Base-by-base conservation (phyloP, 2,888 invertebrate species). In the Orthosia gracilis region DNA sequence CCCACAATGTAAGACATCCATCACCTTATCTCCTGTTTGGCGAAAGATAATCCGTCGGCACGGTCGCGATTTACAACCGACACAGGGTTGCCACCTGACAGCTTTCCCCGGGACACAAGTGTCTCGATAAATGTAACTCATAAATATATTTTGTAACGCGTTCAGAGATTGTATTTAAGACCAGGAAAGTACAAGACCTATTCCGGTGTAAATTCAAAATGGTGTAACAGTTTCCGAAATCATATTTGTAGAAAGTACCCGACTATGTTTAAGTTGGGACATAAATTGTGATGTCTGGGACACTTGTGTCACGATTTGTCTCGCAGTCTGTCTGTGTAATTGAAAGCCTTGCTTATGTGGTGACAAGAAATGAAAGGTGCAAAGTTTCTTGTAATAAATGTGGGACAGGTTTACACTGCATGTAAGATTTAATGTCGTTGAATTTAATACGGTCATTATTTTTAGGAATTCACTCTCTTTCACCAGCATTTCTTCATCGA, bases 21-120 rank as follows among this genome's bases (percentile, higher is more conserved):
- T 92, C 92, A 91, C 82, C 65, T 89, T 90, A 90, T 92, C 90
- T 90, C 54, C 80, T 89, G 91, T 91, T 91, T 91, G 90, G 84
- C 49, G 81, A 84, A 85, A 88, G 92, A 91, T 92, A 89, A 90
- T 90, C 91, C 85, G 86, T 85, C 88, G 85, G 79, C 78, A 71
- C 73, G 70, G 75, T 74, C 78, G 78, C 88, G 84, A 90, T 90
- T 91, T 88, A 89, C 88, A 84, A 68, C 74, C 58, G 31, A 45
- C 69, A 18, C 52, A 83, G 84, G 89, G 84, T 55, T 83, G 76
- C 70, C 77, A 73, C 87, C 79, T 81, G 83, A 75, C 87, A 72
- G 70, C 86, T 86, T 85, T 87, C 87, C 49, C 85, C 69, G 64
- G 65, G 57, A 69, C 78, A 70, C 76, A 83, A 80, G 80, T 83